These are phyloP conservation scores for Scolopax rusticola DNA, from an alignment of 2,797 vertebrate species.

Conservation along the genomic window DNA sequence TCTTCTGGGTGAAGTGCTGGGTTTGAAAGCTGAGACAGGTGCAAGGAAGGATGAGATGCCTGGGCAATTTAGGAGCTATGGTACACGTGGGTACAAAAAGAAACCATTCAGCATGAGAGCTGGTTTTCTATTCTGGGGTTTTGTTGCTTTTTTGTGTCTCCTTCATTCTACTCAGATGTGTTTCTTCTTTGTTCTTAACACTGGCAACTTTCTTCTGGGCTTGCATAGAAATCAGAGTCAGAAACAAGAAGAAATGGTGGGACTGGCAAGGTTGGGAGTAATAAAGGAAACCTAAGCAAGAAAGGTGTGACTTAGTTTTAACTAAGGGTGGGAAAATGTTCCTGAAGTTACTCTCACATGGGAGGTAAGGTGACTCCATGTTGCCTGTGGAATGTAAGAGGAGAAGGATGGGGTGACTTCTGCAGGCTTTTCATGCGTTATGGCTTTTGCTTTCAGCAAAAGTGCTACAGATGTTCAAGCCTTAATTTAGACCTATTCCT, in stretches of 20 bases:
- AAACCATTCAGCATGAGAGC: slow-evolving; percentile 6
- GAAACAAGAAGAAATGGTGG: neutral
- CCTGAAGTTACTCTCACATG: neutral
- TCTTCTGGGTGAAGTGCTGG: neutral
- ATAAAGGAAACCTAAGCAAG: neutral
- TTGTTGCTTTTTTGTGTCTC: slow-evolving; percentile 28
- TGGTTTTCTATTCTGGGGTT: slow-evolving; percentile 40
- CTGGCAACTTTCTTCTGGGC: neutral
- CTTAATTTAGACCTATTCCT: neutral
- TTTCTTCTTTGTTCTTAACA: neutral
- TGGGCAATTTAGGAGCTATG: slow-evolving; percentile 10
- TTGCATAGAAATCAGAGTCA: neutral
- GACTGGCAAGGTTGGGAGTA: neutral
- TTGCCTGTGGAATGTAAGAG: neutral
- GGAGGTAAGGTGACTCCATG: neutral
- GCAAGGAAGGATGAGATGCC: slow-evolving; percentile 51
- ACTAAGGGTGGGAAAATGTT: neutral
- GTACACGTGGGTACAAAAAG: slow-evolving; percentile 6
- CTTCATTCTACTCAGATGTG: neutral
- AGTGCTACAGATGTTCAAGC: neutral
- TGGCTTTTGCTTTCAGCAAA: neutral
- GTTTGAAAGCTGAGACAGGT: slow-evolving; percentile 62
- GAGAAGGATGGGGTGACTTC: neutral
- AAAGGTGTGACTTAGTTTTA: neutral
- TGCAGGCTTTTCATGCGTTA: neutral